Percentiles rank a stretch among this genome's conserved stretches.
These are phyloP conservation scores for Akabosia matsudoensis DNA, from an alignment of 1,140 invertebrate species.

Conservation along the genomic window DNA sequence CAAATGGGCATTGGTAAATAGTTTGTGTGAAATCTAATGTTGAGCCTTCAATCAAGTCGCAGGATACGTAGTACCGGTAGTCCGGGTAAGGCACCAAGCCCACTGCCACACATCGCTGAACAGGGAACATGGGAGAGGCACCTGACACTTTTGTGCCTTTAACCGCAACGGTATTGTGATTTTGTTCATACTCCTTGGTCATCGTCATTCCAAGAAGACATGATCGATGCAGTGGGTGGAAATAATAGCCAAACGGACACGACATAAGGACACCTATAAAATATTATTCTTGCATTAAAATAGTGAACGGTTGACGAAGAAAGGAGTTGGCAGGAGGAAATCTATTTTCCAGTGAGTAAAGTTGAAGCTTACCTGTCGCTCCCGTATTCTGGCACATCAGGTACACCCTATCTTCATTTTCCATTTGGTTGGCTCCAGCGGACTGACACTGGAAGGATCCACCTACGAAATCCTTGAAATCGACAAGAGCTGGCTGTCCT, in stretches of 20 bases:
- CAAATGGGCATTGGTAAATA: slow-evolving; percentile 36
- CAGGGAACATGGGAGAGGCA: slow-evolving; percentile 39
- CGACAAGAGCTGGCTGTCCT: not conserved
- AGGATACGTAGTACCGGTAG: slow-evolving; percentile 39
- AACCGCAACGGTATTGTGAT: not conserved
- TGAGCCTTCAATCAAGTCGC: slow-evolving; percentile 20
- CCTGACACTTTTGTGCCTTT: slow-evolving; percentile 26
- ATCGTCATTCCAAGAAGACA: slow-evolving; percentile 28
- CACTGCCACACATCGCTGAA: slow-evolving; percentile 23
- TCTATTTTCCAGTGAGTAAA: not conserved
- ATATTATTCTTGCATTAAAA: too few species aligned
- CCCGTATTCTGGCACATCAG: slow-evolving; percentile 12
- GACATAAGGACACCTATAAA: slow-evolving; percentile 29
- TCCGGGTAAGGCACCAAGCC: slow-evolving; percentile 39
- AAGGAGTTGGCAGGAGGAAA: too few species aligned
- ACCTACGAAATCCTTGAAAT: slow-evolving; percentile 19
- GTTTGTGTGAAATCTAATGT: not conserved
- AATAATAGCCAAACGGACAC: slow-evolving; percentile 40
- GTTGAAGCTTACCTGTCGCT: not conserved
- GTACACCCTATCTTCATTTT: slow-evolving; percentile 35
- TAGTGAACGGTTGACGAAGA: too few species aligned
- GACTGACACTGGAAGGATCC: not conserved
- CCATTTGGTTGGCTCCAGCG: slow-evolving; percentile 12
- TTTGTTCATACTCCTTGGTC: not conserved
- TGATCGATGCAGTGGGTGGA: not conserved